These are phyloP conservation scores for Chelon auratus DNA, from an alignment of 2,797 vertebrate genomes.

Conservation along the genomic window DNA sequence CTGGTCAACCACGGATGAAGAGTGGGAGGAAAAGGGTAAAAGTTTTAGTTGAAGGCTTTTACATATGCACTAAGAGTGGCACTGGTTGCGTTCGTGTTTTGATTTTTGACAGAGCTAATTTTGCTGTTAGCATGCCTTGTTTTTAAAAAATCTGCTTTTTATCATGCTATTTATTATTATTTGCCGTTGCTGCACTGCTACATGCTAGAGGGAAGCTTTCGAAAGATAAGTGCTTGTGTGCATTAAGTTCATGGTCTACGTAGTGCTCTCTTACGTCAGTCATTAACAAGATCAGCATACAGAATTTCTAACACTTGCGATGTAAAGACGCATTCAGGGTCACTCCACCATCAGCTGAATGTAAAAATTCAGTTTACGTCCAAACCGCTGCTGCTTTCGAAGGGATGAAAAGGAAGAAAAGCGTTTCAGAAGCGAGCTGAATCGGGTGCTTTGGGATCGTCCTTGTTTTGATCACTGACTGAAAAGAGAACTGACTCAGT, in stretches of 20 bases:
- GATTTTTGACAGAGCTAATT: conserved; percentile 44
- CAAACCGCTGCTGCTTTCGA: conserved; percentile 43
- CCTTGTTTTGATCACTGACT: conserved; percentile 43
- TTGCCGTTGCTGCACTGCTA: conserved; percentile 45
- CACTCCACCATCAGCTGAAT: conserved; percentile 32
- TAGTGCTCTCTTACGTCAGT: conserved; percentile 30
- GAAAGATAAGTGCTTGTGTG: neutral
- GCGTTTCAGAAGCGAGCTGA: conserved; percentile 26
- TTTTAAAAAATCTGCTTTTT: conserved; percentile 37
- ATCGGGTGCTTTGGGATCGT: conserved; percentile 1
- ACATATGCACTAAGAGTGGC: conserved; percentile 43
- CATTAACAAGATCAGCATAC: conserved; percentile 27
- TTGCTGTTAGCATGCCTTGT: conserved; percentile 66
- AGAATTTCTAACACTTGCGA: conserved; percentile 21
- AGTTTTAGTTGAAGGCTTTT: conserved; percentile 27
- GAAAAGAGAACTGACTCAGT: conserved; percentile 28
- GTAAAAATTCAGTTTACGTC: conserved; percentile 38
- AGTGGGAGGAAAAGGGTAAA: conserved; percentile 39
- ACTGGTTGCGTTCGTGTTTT: conserved; percentile 22
- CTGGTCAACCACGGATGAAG: conserved; percentile 79
- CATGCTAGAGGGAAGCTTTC: conserved; percentile 21
- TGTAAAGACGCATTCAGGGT: conserved; percentile 47
- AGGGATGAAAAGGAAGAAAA: conserved; percentile 14
- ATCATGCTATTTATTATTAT: conserved; percentile 56
- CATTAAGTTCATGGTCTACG: conserved; percentile 31